Percentiles rank a stretch among this genome's conserved stretches.
Evolutionary conservation across 1,140 invertebrate genomes (phyloP).

Genomic region (Drosophila nannoptera): DNA sequence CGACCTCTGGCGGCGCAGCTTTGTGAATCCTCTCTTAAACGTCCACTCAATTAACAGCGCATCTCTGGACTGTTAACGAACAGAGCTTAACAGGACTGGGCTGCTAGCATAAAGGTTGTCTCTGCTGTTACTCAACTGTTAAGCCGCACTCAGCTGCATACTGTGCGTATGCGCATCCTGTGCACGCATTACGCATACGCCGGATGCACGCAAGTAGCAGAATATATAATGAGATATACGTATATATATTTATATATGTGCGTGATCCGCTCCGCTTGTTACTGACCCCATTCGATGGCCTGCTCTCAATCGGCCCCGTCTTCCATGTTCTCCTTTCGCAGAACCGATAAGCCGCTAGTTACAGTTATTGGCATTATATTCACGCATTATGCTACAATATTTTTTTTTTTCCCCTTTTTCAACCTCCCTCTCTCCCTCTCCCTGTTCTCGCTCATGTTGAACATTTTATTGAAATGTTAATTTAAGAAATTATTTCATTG

Average conservation of each 20-base stretch:
- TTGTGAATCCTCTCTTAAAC: neutral
- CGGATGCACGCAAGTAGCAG: too few species aligned
- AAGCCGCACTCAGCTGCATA: neutral
- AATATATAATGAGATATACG: neutral
- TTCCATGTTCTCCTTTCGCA: constrained; percentile 13
- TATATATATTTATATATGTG: constrained; percentile 3
- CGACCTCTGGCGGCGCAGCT: constrained; percentile 1
- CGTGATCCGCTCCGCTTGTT: constrained; percentile 17
- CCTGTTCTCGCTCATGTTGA: neutral
- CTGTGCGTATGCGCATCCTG: constrained; percentile 47
- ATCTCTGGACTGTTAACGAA: neutral
- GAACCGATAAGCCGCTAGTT: constrained; percentile 15
- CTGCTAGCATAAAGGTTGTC: neutral
- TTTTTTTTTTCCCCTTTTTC: neutral
- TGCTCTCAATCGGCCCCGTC: constrained; percentile 23
- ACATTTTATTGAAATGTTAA: constrained; percentile 48
- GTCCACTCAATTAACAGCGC: neutral
- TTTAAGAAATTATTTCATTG: constrained; percentile 75
- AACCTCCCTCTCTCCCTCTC: constrained; percentile 4
- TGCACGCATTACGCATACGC: constrained; percentile 45
- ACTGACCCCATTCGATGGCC: constrained; percentile 47
- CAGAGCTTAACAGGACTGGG: neutral
- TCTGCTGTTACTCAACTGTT: neutral
- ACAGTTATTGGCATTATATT: constrained; percentile 10
- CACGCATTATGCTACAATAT: neutral